phyloP scores from a whole-genome alignment of 2,113 vertebrate genomes.

The Ceyx melanurus region DNA sequence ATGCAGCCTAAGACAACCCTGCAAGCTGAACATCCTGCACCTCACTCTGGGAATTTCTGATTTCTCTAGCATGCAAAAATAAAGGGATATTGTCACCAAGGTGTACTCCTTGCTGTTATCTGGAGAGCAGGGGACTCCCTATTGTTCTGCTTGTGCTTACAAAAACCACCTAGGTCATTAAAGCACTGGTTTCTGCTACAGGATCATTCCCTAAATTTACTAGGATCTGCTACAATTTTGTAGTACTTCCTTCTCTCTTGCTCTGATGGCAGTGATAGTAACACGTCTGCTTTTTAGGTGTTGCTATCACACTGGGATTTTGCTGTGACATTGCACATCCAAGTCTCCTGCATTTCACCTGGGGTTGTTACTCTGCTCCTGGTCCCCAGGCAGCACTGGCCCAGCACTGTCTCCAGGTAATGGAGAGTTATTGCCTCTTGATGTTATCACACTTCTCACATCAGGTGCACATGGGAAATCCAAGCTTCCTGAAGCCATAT shows the following conservation, averaged over 20 bases:
- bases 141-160: neutral
- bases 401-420: neutral
- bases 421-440: neutral
- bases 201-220: neutral
- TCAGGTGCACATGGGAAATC: accelerated
- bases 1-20: accelerated
- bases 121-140: neutral
- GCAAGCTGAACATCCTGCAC: accelerated
- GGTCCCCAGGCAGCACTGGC: neutral
- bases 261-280: neutral
- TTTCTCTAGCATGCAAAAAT: accelerated
- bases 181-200: neutral
- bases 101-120: neutral
- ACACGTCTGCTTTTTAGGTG: neutral
- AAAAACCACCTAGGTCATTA: neutral
- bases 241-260: neutral
- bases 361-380: neutral
- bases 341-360: neutral
- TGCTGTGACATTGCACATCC: neutral
- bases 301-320: neutral
- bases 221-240: neutral
- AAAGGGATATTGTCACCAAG: neutral
- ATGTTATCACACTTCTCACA: neutral
- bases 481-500: neutral
- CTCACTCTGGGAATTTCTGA: neutral